These are phyloP conservation scores for Macroglossus sobrinus DNA, from an alignment of 2,113 vertebrate genomes.

Conservation along the genomic window DNA sequence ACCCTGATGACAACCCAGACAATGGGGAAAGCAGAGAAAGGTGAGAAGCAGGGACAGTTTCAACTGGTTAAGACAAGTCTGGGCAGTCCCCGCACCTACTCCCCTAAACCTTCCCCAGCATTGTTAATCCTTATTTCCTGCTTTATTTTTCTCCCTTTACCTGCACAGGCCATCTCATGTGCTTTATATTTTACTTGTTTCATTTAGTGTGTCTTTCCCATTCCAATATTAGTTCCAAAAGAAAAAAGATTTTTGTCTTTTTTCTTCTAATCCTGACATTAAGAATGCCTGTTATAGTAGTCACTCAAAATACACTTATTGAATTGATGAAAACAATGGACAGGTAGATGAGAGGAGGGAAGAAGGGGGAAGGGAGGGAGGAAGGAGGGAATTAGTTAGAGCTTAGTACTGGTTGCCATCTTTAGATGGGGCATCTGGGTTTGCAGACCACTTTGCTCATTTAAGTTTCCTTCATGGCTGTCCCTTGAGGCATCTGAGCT, in stretches of 20 bases:
- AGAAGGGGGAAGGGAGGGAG: not conserved
- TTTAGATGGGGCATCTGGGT: not conserved
- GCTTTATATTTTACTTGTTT: not conserved
- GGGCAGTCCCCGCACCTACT: too few relatives aligned
- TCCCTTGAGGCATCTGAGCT: not conserved
- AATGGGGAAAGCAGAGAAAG: not conserved
- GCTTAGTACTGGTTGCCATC: accelerated
- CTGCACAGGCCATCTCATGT: too few relatives aligned
- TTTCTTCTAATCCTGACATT: not conserved
- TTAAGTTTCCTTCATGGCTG: not conserved
- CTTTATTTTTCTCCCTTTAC: not conserved
- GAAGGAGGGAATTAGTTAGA: accelerated
- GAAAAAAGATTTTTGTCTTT: not conserved
- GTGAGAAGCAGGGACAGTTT: not conserved
- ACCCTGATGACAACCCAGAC: not conserved
- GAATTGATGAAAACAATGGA: not conserved
- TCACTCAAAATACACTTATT: not conserved
- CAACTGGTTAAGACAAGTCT: too few relatives aligned
- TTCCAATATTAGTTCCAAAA: not conserved
- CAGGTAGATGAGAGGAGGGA: not conserved
- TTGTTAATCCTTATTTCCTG: not conserved
- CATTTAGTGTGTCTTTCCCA: not conserved
- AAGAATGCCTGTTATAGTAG: not conserved
- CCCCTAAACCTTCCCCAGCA: not conserved
- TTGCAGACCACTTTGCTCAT: not conserved